Evolutionary conservation across 2,113 vertebrate species (phyloP), one percentile per base, ranked within the genome.

Genomic region (Dromiciops gliroides): DNA sequence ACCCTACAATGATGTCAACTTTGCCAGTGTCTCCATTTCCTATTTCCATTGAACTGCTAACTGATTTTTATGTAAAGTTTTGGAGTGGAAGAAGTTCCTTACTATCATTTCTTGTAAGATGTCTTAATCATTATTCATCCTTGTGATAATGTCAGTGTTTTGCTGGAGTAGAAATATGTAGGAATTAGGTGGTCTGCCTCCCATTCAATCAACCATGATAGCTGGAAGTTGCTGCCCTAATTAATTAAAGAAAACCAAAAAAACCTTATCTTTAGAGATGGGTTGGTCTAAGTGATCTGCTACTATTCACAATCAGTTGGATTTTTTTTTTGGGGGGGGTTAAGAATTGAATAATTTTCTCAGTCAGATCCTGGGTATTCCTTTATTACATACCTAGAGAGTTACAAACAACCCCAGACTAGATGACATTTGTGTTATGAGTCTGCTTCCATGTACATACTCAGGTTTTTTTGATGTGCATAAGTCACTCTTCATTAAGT

Each of bases 401-500:
- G 91, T 56, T 44, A 83, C 23, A 90, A 44, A 37, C 51, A 93
- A 95, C 94, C 94, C 95, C 95, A 44, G 10, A 95, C 0, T n/a
- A 94, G 94, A 97, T 97, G 97, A 49, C 22, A 83, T 96, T 94
- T 95, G 51, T 51, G 93, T 51, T 89, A 92, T 96, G 94, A 96
- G 92, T 94, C 94, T 31, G 37, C 92, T 83, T 96, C 67, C 92
- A 19, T 96, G 47, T 56, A 92, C 89, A 92, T 50, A 95, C 94
- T 52, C 91, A 96, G 89, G n/a, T n/a, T 48, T 26, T 0, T 94
- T 93, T 50, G 19, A 95, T 94, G 94, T 16, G 0, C 53, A 23
- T 51, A 96, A 94, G 93, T 96, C 98, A 97, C 26, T 92, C 89
- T 95, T 89, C 96, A 97, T 98, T 94, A 53, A 90, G 67, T 89